Conservation (phyloP, 2,113 vertebrate genomes). For the Seriola dumerili region DNA sequence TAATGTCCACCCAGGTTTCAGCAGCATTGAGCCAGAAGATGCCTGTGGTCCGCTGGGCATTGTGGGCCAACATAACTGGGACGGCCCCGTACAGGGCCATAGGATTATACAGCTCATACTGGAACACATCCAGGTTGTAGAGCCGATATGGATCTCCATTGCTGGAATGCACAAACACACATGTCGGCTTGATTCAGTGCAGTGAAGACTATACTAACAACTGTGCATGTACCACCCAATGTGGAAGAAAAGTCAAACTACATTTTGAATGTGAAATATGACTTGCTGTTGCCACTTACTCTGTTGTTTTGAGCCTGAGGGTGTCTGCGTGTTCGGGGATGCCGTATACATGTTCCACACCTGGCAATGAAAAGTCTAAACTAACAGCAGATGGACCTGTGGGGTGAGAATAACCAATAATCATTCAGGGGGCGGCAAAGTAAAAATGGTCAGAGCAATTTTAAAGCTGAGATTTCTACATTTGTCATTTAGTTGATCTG, state of each 20-base stretch:
- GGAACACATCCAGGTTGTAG: constrained; percentile 96
- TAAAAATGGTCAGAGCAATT: not conserved
- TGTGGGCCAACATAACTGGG: constrained; percentile 92
- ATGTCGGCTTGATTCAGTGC: not conserved
- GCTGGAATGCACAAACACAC: constrained; percentile 73
- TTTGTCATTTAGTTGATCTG: not conserved
- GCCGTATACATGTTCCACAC: constrained; percentile 94
- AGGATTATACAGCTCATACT: constrained; percentile 92
- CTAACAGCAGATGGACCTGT: constrained; percentile 91
- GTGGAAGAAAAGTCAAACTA: not conserved
- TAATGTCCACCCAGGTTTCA: constrained; percentile 96
- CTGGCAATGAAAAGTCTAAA: constrained; percentile 93
- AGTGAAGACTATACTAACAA: not conserved
- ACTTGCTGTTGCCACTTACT: constrained; percentile 83
- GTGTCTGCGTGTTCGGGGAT: constrained; percentile 94
- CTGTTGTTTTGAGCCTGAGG: constrained; percentile 90
- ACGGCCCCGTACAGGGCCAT: constrained; percentile 95
- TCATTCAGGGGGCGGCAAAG: not conserved
- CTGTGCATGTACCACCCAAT: not conserved
- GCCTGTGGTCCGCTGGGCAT: constrained; percentile 86
- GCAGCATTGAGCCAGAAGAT: constrained; percentile 97
- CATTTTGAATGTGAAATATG: not conserved
- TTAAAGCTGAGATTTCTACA: not conserved
- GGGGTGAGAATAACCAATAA: constrained; percentile 2
- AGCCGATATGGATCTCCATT: constrained; percentile 93